Base-by-base conservation (phyloP, 2,888 invertebrate species). In the Strigamia crassipes region DNA sequence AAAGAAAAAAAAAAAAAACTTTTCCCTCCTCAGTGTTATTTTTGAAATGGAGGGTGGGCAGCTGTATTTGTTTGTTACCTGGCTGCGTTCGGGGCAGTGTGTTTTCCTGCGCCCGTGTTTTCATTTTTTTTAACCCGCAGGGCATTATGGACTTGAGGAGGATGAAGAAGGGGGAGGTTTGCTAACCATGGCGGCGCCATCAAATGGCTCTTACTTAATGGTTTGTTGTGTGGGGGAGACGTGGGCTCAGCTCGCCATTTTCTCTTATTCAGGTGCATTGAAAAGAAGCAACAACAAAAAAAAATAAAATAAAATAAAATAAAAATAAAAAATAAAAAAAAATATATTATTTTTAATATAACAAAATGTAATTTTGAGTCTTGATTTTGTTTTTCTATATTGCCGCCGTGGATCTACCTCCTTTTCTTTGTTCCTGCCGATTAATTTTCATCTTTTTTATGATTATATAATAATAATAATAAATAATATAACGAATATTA, bases 31-130 rank as follows among this genome's bases (percentile, higher is more conserved):
- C 73, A 27, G 73, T 73, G 73, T 73, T 73, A 31, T 73, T 73
- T 73, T 73, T 73, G 73, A 73, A 73, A 73, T 31, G 73, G 73
- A 73, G 73, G 73, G 73, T 73, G 73, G 73, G 73, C 73, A 73
- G 73, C 73, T 73, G 73, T 73, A 73, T 73, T 73, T 73, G 73
- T 73, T 73, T 73, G 73, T 73, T 73, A 73, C 73, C 73, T 73
- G 73, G 73, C 73, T 73, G 73, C 73, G 31, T 9, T 31, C 31
- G 18, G 73, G 73, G 12, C 27, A 31, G 73, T 73, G 73, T 73
- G 73, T 73, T 31, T 31, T 73, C 31, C 73, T 73, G 73, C 31
- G 27, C 73, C 73, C 12, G n/a, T 73, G 73, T 73, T 73, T 31
- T 27, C 10, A n/a, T 61, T 73, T 73, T 73, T 73, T 73, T 73